Conservation (phyloP, 2,113 vertebrate genomes). For the Furnarius figulus region DNA sequence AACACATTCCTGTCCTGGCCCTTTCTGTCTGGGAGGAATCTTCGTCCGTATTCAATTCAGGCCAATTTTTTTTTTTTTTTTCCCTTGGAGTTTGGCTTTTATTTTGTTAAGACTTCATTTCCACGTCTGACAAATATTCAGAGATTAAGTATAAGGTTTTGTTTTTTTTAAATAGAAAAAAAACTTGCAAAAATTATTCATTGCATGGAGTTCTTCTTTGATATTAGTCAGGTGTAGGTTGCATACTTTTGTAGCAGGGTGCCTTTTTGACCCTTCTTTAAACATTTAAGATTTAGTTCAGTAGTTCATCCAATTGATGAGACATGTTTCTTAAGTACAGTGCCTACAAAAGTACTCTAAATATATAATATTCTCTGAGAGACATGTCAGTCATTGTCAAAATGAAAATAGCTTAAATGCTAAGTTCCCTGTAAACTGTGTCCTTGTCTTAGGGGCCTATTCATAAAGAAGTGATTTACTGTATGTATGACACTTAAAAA, state of each 20-base stretch:
- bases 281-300: conserved; percentile 85
- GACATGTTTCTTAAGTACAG: conserved; percentile 75
- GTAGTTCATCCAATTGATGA: conserved; percentile 76
- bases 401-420: conserved; percentile 76
- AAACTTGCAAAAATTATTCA: conserved; percentile 74
- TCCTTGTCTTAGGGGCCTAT: conserved; percentile 63
- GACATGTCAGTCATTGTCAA: conserved; percentile 78
- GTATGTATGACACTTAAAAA: conserved; percentile 45
- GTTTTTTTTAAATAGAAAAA: conserved; percentile 28
- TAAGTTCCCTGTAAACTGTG: conserved; percentile 74
- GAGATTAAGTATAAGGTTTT: conserved; percentile 28
- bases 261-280: conserved; percentile 81
- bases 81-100: conserved; percentile 25
- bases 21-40: no score
- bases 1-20: no score
- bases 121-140: conserved; percentile 69
- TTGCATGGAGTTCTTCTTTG: conserved; percentile 69
- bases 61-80: background rate
- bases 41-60: no score
- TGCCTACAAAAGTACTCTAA: conserved; percentile 77
- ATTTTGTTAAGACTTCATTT: conserved; percentile 30
- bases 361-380: conserved; percentile 79
- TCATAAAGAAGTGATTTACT: conserved; percentile 67
- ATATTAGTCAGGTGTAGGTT: conserved; percentile 66
- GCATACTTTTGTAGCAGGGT: conserved; percentile 70